Base-by-base conservation (phyloP, 2,888 invertebrate genomes). In the Phania funesta region DNA sequence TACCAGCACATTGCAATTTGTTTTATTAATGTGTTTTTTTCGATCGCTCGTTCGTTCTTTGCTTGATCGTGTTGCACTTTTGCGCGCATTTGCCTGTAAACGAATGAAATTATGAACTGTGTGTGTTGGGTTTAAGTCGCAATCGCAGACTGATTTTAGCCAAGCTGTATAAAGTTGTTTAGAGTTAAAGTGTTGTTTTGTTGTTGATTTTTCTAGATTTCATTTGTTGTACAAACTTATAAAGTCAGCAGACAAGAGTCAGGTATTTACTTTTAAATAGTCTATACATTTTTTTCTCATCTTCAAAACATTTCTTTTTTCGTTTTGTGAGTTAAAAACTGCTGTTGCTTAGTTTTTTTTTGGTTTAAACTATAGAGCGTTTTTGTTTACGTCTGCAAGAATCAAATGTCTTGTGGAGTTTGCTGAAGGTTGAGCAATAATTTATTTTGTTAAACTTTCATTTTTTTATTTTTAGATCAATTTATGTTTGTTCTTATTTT, bases 121-220 rank as follows among this genome's bases (percentile, higher is more conserved):
- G 64, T 74, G 74, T 65, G 29, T 64, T 65, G 2, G 18, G 58
- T 58, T 78, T 70, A 78, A 78, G 74, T 70, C 70, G 74, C 82
- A 70, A 78, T 48, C 64, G 65, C 32, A 78, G 74, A 82, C 82
- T 82, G 82, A 70, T 78, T 70, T 65, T 52, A 65, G 38, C n/a
- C 64, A 70, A 44, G 58, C 26, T 26, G 58, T 52, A 58, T 64
- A 35, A 58, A 50, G 56, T 78, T 65, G 78, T 65, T 50, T 56
- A 20, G 64, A 78, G 78, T 52, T 60, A 50, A 38, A 75, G 38
- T 26, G 22, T 5, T 18, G 24, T 41, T 6, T 24, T 29, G 71
- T 50, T 60, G 38, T 62, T 60, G 60, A n/a, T n/a, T n/a, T n/a
- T n/a, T 46, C 8, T 44, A 50, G 52, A 52, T 65, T 46, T 32